Percentiles rank a stretch among this genome's conserved stretches.
These are phyloP conservation scores for Stratiomys singularior DNA, from an alignment of 2,888 invertebrate genomes.

Conservation along the genomic window DNA sequence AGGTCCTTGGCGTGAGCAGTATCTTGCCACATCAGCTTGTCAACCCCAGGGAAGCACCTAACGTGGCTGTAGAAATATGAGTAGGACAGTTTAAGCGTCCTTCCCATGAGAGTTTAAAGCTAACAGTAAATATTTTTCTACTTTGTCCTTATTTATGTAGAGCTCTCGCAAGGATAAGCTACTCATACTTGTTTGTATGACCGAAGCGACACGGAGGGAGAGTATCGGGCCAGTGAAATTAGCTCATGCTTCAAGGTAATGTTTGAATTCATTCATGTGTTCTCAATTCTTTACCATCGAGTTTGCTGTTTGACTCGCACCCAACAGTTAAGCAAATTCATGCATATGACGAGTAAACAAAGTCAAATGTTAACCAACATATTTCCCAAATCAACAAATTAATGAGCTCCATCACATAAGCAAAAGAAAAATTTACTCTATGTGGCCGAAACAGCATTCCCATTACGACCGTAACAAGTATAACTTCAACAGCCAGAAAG, in stretches of 20 bases:
- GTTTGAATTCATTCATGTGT: constrained; percentile 14
- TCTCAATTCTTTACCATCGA: not conserved
- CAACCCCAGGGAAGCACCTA: too few species aligned
- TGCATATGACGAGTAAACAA: not conserved
- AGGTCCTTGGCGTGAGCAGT: too few species aligned
- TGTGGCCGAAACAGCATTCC: not conserved
- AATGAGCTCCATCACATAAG: not conserved
- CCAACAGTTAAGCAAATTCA: not conserved
- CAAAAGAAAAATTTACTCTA: not conserved
- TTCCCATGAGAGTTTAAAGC: not conserved
- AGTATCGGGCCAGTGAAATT: not conserved
- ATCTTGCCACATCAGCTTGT: too few species aligned
- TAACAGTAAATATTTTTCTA: constrained; percentile 28
- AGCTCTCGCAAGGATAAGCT: not conserved
- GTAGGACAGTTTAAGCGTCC: not conserved
- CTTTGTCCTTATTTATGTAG: constrained; percentile 3
- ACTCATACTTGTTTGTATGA: not conserved
- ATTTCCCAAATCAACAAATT: constrained; percentile 10
- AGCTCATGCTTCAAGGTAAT: constrained; percentile 2
- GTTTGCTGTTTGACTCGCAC: too few species aligned
- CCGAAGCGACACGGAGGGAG: too few species aligned
- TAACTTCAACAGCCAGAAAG: too few species aligned
- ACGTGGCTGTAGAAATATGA: not conserved
- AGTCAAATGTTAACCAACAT: not conserved
- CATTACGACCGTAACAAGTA: not conserved